Base-by-base conservation (phyloP, 2,888 invertebrate species). In the Epistrophe eligans region DNA sequence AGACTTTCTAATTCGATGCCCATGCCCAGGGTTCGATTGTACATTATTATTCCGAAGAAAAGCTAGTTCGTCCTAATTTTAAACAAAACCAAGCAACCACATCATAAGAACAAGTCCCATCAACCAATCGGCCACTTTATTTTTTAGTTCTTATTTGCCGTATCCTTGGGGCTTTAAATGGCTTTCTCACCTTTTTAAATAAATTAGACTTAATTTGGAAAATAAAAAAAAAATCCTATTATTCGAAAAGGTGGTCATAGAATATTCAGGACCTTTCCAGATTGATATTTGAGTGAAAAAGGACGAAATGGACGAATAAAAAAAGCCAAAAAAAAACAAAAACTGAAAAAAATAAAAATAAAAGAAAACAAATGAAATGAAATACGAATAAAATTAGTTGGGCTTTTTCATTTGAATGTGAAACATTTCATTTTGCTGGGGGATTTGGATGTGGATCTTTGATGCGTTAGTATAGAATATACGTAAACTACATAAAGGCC, bases 161-260 rank as follows among this genome's bases (percentile, higher is more conserved):
- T 58, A 73, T 87, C 83, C 87, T 79, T 79, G 57, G 87, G 82
- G 79, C 55, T 45, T 79, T 71, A 79, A 87, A 83, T 83, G 71
- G 79, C 82, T 87, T 87, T 87, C 87, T 87, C 87, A 87, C 87
- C 87, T 87, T 87, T 87, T 87, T 87, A 87, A 87, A 87, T 87
- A 87, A 87, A 87, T 87, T 87, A 87, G 83, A 87, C 87, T 87
- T 87, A 87, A 87, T 87, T 87, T 87, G 72, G 52, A 83, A 62
- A 83, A 72, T 76, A 79, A 83, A 79, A 84, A 79, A 79, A 43
- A 64, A n/a, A 77, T 10, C 74, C 87, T 66, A 79, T 87, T 83
- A 82, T 87, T 64, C 40, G 79, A 66, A 83, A 83, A 83, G 79
- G 52, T 77, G 64, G 66, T 87, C 79, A 87, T 87, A 79, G 82